Evolutionary conservation across 2,797 vertebrate species (phyloP).

Genomic region (Sebastes elongatus): DNA sequence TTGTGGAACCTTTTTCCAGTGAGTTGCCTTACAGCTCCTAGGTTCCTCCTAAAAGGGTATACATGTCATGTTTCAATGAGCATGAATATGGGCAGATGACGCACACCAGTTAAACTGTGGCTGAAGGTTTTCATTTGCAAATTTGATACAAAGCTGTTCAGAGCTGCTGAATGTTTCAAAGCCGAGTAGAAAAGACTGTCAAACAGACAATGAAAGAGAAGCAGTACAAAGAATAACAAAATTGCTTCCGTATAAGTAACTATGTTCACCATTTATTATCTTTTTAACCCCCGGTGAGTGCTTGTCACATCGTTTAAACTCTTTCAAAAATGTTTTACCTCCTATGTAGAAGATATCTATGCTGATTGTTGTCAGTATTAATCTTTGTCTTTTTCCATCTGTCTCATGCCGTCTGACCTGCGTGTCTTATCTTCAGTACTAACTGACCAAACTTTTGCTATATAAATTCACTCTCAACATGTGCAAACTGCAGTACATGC

Average conservation of each 20-base stretch:
- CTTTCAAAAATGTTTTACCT: background rate
- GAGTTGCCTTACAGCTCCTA: background rate
- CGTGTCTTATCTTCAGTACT: background rate
- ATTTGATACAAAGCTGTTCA: constrained; percentile 91
- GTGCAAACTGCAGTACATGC: background rate
- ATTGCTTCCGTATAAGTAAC: background rate
- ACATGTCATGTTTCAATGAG: background rate
- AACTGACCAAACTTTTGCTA: background rate
- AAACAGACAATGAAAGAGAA: background rate
- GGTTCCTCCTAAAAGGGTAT: background rate
- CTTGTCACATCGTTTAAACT: background rate
- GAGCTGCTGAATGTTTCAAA: constrained; percentile 93
- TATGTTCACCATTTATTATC: background rate
- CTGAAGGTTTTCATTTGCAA: constrained; percentile 89
- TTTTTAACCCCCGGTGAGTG: background rate
- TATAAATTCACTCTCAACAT: background rate
- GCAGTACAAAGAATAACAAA: background rate
- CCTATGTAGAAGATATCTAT: background rate
- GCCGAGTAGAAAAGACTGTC: constrained; percentile 59
- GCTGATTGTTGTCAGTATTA: background rate
- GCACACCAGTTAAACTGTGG: constrained; percentile 89
- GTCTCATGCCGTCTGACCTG: background rate
- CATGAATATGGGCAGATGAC: background rate
- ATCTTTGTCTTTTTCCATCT: background rate
- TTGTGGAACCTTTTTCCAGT: background rate